These are phyloP conservation scores for Corythornis madagascariensis DNA, from an alignment of 2,113 vertebrate species.

Conservation along the genomic window DNA sequence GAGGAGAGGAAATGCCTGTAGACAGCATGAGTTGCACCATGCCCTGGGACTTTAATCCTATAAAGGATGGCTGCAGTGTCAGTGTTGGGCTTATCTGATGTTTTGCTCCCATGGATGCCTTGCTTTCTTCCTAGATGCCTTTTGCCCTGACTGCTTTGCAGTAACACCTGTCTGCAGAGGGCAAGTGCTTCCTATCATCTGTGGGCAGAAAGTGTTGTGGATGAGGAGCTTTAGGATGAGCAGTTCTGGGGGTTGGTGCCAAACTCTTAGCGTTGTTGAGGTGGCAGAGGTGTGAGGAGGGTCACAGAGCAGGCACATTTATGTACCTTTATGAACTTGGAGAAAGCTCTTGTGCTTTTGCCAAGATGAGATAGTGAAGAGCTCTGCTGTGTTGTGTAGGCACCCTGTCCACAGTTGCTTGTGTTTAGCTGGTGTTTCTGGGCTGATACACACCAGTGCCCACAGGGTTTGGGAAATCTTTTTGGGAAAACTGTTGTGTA, in stretches of 20 bases:
- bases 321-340: too few species aligned
- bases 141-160: neutral
- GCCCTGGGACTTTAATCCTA: neutral
- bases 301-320: neutral
- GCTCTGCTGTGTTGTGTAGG: neutral
- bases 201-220: neutral
- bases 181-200: neutral
- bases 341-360: neutral
- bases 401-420: too few species aligned
- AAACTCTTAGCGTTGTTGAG: neutral
- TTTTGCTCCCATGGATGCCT: fast-evolving
- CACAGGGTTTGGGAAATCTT: neutral
- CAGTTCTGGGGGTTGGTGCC: neutral
- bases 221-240: neutral
- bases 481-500: neutral
- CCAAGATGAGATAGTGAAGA: neutral
- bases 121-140: neutral
- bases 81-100: neutral
- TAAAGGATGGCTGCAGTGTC: neutral
- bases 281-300: neutral
- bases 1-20: neutral
- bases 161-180: neutral
- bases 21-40: neutral
- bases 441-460: neutral
- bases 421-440: neutral